Base-by-base conservation (phyloP, 2,797 vertebrate species). In the Danionella dracula region DNA sequence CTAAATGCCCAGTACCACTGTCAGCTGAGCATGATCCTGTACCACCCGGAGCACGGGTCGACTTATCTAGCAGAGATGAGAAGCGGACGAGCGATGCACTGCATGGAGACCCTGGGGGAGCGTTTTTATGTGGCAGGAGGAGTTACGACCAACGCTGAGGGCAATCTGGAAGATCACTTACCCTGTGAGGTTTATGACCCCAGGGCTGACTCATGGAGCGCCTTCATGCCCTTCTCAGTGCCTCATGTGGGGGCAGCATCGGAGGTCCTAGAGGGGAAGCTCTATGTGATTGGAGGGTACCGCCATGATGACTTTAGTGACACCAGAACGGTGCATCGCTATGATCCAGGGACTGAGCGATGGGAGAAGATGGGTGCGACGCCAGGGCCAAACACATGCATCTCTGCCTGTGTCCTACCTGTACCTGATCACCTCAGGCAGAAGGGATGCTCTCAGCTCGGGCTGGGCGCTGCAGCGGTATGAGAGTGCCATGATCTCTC, bases 251-350 rank as follows among this genome's bases (percentile, higher is more conserved):
- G 87, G 4, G 85, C 86, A 2, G 84, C 86, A 40, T 89, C 87
- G 0, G 86, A 53, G 1, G 70, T 89, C 21, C 72, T 90, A 45
- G 89, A 90, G 73, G 86, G 68, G 13, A 87, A 85, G 75, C n/a
- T 91, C 46, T 90, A 88, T 16, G 9, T 91, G 0, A 70, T 91
- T 29, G 89, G 88, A 27, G 89, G 89, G 8, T 89, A 88, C 72
- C 78, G 80, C 72, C 83, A 87, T 50, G 85, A 88, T 0, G 82
- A 89, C 53, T 84, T 84, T 66, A 84, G 77, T 0, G 89, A 90
- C 64, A 78, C 78, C 8, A 76, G 78, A 20, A 61, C 86, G 20
- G 78, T 90, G 12, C 89, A 91, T 40, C 81, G 87, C 13, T 89
- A 85, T 40, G 74, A 90, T 54, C 73, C 78, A 13, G 56, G 56